A percentile compares a stretch with the other conserved stretches of the same genome.
phyloP scores from a whole-genome alignment of 2,113 vertebrate genomes.

The Sinosuthora webbiana region DNA sequence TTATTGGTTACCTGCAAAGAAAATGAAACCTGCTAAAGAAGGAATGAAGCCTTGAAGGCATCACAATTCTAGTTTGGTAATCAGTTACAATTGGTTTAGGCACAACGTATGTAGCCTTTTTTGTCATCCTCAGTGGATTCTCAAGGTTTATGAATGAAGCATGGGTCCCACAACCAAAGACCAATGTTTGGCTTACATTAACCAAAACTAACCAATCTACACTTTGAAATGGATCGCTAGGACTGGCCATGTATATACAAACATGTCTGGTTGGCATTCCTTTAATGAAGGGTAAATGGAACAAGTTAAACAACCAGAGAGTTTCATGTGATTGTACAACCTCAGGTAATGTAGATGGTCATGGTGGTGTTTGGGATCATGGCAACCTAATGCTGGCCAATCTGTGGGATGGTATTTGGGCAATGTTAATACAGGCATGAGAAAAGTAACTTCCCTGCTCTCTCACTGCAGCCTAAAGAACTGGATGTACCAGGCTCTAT shows the following conservation, averaged over 20 bases:
- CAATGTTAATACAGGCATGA: neutral
- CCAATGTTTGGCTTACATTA: too few species aligned
- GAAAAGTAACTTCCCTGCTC: neutral
- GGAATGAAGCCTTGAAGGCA: neutral
- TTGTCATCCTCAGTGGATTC: neutral
- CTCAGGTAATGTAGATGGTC: neutral
- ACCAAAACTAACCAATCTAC: neutral
- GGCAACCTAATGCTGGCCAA: neutral
- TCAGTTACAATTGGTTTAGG: neutral
- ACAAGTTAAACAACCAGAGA: neutral
- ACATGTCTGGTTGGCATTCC: neutral
- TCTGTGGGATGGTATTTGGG: neutral
- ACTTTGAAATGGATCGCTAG: neutral
- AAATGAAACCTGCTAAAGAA: neutral
- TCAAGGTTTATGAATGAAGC: accelerated
- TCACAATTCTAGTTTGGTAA: too few species aligned
- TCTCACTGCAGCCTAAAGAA: neutral
- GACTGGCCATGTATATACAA: neutral
- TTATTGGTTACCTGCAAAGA: neutral
- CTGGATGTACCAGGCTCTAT: neutral
- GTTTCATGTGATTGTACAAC: accelerated
- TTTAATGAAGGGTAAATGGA: neutral
- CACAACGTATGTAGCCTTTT: neutral
- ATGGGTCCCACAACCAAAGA: neutral
- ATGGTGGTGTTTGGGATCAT: neutral